Percentiles rank a stretch among this genome's conserved stretches.
Evolutionary conservation across 2,113 vertebrate species (phyloP).

Genomic region (Sceloporus undulatus): DNA sequence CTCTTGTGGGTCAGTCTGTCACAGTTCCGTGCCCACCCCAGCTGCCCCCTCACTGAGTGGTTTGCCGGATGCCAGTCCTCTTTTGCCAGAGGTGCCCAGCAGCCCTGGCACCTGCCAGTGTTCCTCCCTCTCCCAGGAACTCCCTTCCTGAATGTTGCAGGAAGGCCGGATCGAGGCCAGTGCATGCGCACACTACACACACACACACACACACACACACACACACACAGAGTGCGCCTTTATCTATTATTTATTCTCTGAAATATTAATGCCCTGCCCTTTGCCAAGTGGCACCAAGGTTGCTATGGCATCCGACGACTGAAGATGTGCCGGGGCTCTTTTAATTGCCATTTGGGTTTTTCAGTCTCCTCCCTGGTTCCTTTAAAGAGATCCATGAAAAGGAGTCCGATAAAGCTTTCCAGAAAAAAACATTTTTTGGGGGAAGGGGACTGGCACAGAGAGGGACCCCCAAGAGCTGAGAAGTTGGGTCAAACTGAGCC

Average conservation of each 20-base stretch:
- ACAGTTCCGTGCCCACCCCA: too few relatives aligned
- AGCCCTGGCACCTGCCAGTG: too few relatives aligned
- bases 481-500: not conserved
- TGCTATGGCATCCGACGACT: constrained; percentile 23
- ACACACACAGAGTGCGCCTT: not conserved
- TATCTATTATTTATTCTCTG: constrained; percentile 19
- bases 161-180: not conserved
- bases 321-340: not conserved
- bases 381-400: not conserved
- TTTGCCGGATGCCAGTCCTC: too few relatives aligned
- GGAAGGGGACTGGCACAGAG: too few relatives aligned
- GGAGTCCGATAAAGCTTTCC: not conserved
- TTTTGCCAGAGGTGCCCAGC: too few relatives aligned
- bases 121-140: too few relatives aligned
- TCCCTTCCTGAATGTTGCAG: not conserved
- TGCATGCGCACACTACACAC: too few relatives aligned
- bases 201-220: too few relatives aligned
- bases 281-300: constrained; percentile 26
- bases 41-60: too few relatives aligned
- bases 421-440: too few relatives aligned
- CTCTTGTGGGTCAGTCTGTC: not conserved
- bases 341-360: constrained; percentile 11
- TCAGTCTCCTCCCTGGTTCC: not conserved
- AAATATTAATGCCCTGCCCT: constrained; percentile 35
- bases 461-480: not conserved